A percentile compares a stretch with the other conserved stretches of the same genome.
phyloP scores from a whole-genome alignment of 2,888 invertebrate genomes.

The Ophion slaviceki region DNA sequence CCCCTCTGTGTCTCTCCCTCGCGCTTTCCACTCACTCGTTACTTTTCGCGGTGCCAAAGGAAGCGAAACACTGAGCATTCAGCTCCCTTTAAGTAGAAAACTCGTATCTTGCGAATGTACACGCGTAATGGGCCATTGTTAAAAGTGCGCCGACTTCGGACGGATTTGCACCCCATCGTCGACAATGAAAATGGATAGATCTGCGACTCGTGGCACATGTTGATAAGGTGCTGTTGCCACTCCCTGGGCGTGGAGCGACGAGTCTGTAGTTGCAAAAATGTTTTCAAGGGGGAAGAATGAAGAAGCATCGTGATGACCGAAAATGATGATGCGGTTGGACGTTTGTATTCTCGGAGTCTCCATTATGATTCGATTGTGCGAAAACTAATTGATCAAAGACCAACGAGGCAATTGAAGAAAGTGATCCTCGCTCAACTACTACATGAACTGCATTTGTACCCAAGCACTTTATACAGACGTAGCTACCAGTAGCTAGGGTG shows the following conservation, averaged over 20 bases:
- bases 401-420: background rate
- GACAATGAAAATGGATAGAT: slow-evolving; percentile 16
- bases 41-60: slow-evolving; percentile 1
- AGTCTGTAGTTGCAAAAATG: background rate
- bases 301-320: background rate
- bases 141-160: slow-evolving; percentile 33
- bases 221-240: slow-evolving; percentile 19
- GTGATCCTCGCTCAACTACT: background rate
- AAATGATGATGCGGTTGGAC: background rate
- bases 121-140: slow-evolving; percentile 52
- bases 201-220: slow-evolving; percentile 21
- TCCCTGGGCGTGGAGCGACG: background rate
- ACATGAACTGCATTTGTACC: background rate
- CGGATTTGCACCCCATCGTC: slow-evolving; percentile 38
- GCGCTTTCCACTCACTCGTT: slow-evolving; percentile 15
- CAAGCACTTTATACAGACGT: background rate
- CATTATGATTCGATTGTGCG: background rate
- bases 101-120: slow-evolving; percentile 16
- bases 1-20: slow-evolving; percentile 1
- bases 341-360: background rate
- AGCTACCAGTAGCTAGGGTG: slow-evolving; percentile 4
- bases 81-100: slow-evolving; percentile 28
- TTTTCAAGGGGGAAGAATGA: background rate
- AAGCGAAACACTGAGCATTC: slow-evolving; percentile 2
- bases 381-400: background rate